These are phyloP conservation scores for Sebastolobus altivelis DNA, from an alignment of 2,797 vertebrate genomes.

Conservation along the genomic window DNA sequence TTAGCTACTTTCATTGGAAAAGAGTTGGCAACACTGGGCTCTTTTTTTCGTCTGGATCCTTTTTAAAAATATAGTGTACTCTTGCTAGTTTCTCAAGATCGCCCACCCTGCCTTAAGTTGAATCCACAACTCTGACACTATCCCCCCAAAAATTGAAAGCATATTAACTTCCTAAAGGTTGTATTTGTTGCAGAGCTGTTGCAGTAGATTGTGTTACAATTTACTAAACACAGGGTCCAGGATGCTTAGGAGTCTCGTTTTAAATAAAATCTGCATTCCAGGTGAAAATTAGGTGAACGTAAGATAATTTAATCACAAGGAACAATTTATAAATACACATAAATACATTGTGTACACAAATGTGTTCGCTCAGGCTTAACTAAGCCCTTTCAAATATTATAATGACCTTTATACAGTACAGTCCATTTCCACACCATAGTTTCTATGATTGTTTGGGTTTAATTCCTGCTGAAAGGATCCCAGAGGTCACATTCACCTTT, in stretches of 20 bases:
- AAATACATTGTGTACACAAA: background rate
- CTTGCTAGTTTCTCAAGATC: background rate
- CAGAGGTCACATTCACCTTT: conserved; percentile 5
- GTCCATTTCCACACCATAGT: conserved; percentile 6
- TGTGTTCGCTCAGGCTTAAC: conserved; percentile 14
- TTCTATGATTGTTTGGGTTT: conserved; percentile 35
- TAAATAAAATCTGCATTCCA: background rate
- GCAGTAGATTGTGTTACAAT: background rate
- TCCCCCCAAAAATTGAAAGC: background rate
- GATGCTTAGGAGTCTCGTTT: background rate
- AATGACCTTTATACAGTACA: background rate
- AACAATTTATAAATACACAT: background rate
- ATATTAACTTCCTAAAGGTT: background rate
- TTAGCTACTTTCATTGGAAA: too few relatives aligned
- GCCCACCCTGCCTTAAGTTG: background rate
- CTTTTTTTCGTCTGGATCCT: too few relatives aligned
- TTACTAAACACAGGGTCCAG: background rate
- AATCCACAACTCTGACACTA: background rate
- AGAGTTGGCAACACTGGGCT: too few relatives aligned
- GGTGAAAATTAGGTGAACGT: background rate
- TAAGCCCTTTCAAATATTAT: conserved; percentile 14
- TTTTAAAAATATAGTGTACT: background rate
- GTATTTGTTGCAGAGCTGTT: background rate
- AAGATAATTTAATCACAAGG: background rate
- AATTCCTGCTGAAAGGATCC: background rate